Evolutionary conservation across 2,113 vertebrate genomes (phyloP), one percentile per base, ranked within the genome.

Genomic region (Bambusicola thoracicus): DNA sequence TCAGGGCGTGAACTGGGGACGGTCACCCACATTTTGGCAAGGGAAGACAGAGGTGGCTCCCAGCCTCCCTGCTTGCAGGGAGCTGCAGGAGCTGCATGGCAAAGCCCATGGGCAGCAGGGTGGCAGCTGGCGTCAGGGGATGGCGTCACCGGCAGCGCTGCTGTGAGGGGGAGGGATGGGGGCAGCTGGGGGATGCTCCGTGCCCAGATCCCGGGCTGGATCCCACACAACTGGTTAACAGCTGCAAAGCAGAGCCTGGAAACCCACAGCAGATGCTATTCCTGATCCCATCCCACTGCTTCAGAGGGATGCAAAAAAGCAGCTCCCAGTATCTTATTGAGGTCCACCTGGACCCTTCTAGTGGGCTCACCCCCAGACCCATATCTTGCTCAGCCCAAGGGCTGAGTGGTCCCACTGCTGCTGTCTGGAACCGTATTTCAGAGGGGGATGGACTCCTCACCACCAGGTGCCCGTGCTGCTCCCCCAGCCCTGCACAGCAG

Each of bases 31-130:
- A 8, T 73, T 93, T 34, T 1, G 4, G 43, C 3, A 53, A 76
- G 49, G n/a, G 48, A 44, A 74, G 34, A 43, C 8, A 19, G 38
- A 53, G 5, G 11, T 40, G 53, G 21, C 4, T 49, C 32, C 62
- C 58, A 10, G 41, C 0, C 1, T 22, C 53, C 61, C 56, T 30
- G 51, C 16, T 48, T 24, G 24, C 6, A 65, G 24, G 40, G 17
- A 79, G 32, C 0, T 0, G 34, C 61, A 36, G 36, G 21, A 78
- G 0, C 46, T 0, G 1, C 58, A 2, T 0, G 15, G 46, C 41
- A 74, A 62, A 1, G 8, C 40, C 34, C 65, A 30, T 4, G 18
- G 55, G 55, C 55, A 58, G 7, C 0, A 0, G 0, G 4, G 20
- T 40, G 48, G 7, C 2, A 62, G 41, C 12, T 24, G 46, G 12